Evolutionary conservation across 2,888 invertebrate genomes (phyloP), one percentile per base, ranked within the genome.

Genomic region (Emesis furor): DNA sequence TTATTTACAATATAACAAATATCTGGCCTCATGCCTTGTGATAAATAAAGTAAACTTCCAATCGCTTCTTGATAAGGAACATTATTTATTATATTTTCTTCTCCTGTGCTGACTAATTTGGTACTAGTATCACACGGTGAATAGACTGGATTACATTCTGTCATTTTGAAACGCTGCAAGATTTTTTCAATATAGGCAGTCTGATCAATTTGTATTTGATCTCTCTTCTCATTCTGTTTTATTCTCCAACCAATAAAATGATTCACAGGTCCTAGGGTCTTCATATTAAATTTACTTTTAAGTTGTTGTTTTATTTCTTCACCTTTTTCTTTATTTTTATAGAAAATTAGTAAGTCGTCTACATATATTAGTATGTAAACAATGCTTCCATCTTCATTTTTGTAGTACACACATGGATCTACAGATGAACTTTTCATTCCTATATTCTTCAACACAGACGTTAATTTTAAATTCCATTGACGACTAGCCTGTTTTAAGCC

Each of bases 1-100:
- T 69, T 81, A 42, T 88, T 88, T 10, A 90, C 87, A 2, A 81
- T 72, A 79, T 75, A 89, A 37, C 82, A 62, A 12, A 91, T 90
- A 72, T 90, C 88, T 69, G 90, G 86, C 72, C 88, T 76, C n/a
- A 84, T 88, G 2, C 77, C 87, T 79, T 84, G 83, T 55, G 85
- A 82, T 73, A 88, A 12, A 55, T 86, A 65, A 0, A 65, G 12
- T 62, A 35, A 65, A 35, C 65, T 65, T 65, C 65, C 65, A 65
- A 65, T 65, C 5, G 65, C 65, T 65, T 35, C 65, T 32, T 65
- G 65, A 30, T 62, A 62, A 12, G 62, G 62, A 12, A 62, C 12
- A 12, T 62, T 62, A 24, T 8, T 62, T 12, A 62, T 17, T 62
- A 62, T 62, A 62, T 62, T 62, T 12, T 62, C 30, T 2, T 12